Evolutionary conservation across 2,888 invertebrate genomes (phyloP).

Genomic region (Anthoptus insignis): DNA sequence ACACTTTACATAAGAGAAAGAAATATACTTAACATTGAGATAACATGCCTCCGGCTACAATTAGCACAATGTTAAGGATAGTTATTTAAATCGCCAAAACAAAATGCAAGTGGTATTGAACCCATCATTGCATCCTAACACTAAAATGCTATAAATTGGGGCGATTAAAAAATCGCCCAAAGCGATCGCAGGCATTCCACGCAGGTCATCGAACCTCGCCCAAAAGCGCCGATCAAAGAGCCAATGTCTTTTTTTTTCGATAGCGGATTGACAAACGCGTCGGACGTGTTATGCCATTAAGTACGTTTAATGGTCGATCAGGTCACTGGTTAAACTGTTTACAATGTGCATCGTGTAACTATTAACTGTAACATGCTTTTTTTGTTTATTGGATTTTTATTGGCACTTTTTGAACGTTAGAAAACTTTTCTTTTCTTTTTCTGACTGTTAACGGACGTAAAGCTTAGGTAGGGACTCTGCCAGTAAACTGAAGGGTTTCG

Average conservation of each 20-base stretch:
- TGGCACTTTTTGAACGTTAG: too few relatives aligned
- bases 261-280: conserved; percentile 30
- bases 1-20: too few relatives aligned
- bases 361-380: neutral
- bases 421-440: too few relatives aligned
- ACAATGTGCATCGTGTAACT: neutral
- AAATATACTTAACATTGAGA: too few relatives aligned
- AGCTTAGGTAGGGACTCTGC: too few relatives aligned
- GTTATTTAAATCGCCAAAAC: conserved; percentile 32
- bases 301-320: conserved; percentile 6
- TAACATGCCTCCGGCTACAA: neutral
- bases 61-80: neutral
- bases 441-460: too few relatives aligned
- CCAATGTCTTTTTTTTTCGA: conserved; percentile 12
- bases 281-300: conserved; percentile 15
- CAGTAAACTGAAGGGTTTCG: too few relatives aligned
- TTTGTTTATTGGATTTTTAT: neutral
- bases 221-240: conserved; percentile 17
- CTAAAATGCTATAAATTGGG: conserved; percentile 33
- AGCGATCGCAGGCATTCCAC: conserved; percentile 51
- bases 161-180: conserved; percentile 45
- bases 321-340: conserved; percentile 6
- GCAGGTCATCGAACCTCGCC: conserved; percentile 49
- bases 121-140: conserved; percentile 10
- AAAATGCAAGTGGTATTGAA: conserved; percentile 49